Conservation (phyloP, 2,113 vertebrate genomes). For the Pithys albifrons region DNA sequence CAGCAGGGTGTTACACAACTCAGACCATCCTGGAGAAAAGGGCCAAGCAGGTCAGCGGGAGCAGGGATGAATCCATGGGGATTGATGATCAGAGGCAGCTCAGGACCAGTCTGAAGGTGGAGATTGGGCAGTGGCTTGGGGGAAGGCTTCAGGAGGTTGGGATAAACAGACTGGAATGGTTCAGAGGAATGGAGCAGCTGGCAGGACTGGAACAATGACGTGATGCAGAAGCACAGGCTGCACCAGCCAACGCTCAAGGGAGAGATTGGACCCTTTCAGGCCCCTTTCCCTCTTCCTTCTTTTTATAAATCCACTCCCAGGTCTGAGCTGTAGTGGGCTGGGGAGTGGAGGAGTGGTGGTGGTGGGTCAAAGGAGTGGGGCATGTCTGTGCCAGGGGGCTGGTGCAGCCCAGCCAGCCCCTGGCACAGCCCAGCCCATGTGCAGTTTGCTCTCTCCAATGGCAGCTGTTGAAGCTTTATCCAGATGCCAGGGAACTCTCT, state of each 20-base stretch:
- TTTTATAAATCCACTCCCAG: accelerated
- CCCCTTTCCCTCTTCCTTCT: not conserved
- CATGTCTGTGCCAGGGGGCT: conserved; percentile 22
- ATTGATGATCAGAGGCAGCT: not conserved
- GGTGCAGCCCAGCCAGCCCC: conserved; percentile 6
- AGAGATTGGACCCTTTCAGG: not conserved
- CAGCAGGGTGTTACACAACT: not conserved
- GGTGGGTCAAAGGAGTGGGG: not conserved
- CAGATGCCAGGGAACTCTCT: conserved; percentile 12
- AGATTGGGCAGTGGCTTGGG: not conserved
- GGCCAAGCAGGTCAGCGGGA: not conserved
- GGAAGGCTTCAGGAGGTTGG: not conserved
- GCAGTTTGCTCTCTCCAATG: not conserved
- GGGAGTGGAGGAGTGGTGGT: not conserved
- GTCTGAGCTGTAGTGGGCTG: not conserved
- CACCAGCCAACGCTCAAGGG: not conserved
- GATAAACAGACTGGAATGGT: not conserved
- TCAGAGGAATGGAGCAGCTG: not conserved
- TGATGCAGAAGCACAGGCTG: accelerated
- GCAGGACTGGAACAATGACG: not conserved
- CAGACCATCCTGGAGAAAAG: not conserved
- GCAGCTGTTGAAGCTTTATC: conserved; percentile 8
- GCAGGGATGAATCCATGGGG: not conserved
- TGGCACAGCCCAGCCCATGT: not conserved
- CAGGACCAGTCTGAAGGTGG: not conserved